Conservation (phyloP, 2,888 invertebrate species). For the Erebia aethiops region DNA sequence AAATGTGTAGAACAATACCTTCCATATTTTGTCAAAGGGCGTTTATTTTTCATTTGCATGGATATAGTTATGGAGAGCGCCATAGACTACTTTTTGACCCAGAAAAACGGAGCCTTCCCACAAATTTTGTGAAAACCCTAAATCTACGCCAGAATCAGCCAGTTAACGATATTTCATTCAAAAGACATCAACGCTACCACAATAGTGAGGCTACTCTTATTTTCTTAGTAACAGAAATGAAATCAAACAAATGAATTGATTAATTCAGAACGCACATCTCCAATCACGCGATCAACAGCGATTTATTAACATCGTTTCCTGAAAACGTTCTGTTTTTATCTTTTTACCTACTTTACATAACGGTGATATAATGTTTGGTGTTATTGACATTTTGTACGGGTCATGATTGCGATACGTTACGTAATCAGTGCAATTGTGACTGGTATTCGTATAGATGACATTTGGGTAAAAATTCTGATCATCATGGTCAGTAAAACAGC, state of each 20-base stretch:
- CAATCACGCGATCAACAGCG: not conserved
- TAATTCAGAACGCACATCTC: not conserved
- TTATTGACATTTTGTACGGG: constrained; percentile 33
- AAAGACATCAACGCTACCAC: not conserved
- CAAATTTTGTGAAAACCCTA: no score
- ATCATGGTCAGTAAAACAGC: constrained; percentile 37
- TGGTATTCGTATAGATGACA: constrained; percentile 1
- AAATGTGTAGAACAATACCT: no score
- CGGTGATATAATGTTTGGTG: constrained; percentile 33
- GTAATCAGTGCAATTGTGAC: constrained; percentile 13
- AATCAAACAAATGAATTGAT: not conserved
- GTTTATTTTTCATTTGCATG: no score
- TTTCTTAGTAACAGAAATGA: not conserved
- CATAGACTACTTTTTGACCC: no score
- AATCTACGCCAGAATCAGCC: no score
- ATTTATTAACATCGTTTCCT: not conserved
- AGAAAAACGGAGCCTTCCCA: no score
- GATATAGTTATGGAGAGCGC: no score
- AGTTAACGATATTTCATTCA: not conserved
- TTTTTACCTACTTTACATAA: constrained; percentile 29
- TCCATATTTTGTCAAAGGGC: no score
- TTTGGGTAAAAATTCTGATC: constrained; percentile 11
- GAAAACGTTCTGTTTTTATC: not conserved
- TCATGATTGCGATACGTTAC: constrained; percentile 11
- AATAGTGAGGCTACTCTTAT: not conserved